Percentiles rank a stretch among this genome's conserved stretches.
Evolutionary conservation across 2,888 invertebrate genomes (phyloP).

Genomic region (Anarsia innoxiella): DNA sequence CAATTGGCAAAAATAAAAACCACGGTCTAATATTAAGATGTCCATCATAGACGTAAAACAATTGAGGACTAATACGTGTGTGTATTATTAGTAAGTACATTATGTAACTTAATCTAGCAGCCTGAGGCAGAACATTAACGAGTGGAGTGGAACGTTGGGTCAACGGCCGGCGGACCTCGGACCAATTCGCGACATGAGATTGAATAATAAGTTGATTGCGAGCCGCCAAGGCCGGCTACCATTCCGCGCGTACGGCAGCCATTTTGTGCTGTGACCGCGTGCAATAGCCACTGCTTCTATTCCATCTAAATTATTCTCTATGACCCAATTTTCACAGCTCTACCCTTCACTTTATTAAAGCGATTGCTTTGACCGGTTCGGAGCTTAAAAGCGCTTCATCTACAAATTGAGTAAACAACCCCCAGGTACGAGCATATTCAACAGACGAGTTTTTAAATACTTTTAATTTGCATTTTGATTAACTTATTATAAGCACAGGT

Average conservation of each 20-base stretch:
- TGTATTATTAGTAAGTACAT: slow-evolving; percentile 7
- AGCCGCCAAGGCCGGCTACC: slow-evolving; percentile 65
- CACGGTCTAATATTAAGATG: no score
- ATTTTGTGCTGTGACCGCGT: slow-evolving; percentile 45
- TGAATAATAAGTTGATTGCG: slow-evolving; percentile 74
- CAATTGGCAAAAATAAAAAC: neutral
- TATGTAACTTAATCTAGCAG: slow-evolving; percentile 30
- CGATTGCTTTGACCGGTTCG: neutral
- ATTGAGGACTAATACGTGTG: no score
- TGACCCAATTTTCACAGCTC: slow-evolving; percentile 33
- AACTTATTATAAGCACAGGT: slow-evolving; percentile 7
- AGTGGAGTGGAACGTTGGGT: slow-evolving; percentile 49
- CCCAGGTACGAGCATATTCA: neutral
- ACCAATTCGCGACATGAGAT: slow-evolving; percentile 75
- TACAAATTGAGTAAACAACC: neutral
- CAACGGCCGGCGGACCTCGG: slow-evolving; percentile 66
- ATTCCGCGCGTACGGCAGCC: slow-evolving; percentile 54
- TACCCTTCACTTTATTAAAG: slow-evolving; percentile 12
- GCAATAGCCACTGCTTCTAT: slow-evolving; percentile 38
- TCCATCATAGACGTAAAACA: neutral
- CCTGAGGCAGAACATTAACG: slow-evolving; percentile 29
- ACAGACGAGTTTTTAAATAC: slow-evolving; percentile 8
- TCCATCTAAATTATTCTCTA: slow-evolving; percentile 24
- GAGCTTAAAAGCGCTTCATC: neutral
- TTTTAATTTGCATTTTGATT: slow-evolving; percentile 18